These are phyloP conservation scores for Agriotes lineatus DNA, from an alignment of 2,888 invertebrate genomes.

Conservation along the genomic window DNA sequence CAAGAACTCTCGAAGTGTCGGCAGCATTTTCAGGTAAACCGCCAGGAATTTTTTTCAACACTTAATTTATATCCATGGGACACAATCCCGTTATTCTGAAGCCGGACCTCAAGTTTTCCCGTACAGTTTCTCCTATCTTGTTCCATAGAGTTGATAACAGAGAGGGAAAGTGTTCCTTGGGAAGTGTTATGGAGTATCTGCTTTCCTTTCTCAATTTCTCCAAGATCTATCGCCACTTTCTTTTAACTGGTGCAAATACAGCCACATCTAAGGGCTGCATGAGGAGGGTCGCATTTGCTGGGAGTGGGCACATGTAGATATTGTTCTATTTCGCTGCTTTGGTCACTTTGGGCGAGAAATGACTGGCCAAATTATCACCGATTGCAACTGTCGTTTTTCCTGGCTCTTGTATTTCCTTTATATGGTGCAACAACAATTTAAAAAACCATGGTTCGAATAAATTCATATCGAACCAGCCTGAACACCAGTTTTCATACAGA, in stretches of 20 bases:
- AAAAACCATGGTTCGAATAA: no score
- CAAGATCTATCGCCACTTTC: slow-evolving; percentile 19
- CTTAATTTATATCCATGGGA: slow-evolving; percentile 32
- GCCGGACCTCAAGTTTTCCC: slow-evolving; percentile 13
- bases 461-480: no score
- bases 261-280: slow-evolving; percentile 24
- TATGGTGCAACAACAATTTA: no score
- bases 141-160: slow-evolving; percentile 27
- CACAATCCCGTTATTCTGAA: slow-evolving; percentile 32
- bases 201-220: slow-evolving; percentile 34
- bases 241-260: slow-evolving; percentile 20
- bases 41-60: slow-evolving; percentile 19
- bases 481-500: no score
- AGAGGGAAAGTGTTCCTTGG: slow-evolving; percentile 37
- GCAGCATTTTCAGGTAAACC: no score
- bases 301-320: slow-evolving; percentile 30
- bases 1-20: slow-evolving; percentile 16
- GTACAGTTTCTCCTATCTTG: slow-evolving; percentile 21
- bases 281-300: slow-evolving; percentile 33
- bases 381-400: no score
- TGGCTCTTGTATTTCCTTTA: no score
- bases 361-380: no score
- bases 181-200: slow-evolving; percentile 23
- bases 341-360: no score
- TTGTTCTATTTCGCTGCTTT: slow-evolving; percentile 19